Conservation (phyloP, 2,888 invertebrate genomes). For the Ypsolopha sequella region DNA sequence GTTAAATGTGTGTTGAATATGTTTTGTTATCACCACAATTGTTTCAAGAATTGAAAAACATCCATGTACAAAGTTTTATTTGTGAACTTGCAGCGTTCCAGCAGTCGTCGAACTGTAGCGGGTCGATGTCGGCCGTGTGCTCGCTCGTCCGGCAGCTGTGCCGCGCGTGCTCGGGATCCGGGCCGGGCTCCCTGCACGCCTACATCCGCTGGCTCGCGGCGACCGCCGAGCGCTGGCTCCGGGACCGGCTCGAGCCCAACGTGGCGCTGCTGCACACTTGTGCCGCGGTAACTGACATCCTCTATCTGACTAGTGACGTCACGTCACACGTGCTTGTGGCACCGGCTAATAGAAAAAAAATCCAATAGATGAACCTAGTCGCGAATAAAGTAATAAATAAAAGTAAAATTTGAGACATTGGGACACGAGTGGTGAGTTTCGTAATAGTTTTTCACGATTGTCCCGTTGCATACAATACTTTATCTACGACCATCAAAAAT, state of each 20-base stretch:
- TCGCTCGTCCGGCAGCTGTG: conserved; percentile 86
- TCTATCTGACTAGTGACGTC: too few relatives aligned
- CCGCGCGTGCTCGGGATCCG: conserved; percentile 52
- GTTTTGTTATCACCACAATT: too few relatives aligned
- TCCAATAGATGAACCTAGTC: too few relatives aligned
- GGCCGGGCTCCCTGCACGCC: conserved; percentile 71
- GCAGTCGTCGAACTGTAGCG: conserved; percentile 10
- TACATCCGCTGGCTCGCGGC: conserved; percentile 80
- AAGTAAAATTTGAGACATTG: too few relatives aligned
- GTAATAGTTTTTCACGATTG: too few relatives aligned
- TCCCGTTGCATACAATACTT: too few relatives aligned
- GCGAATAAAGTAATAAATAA: too few relatives aligned
- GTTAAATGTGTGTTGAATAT: too few relatives aligned
- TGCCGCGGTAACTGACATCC: conserved; percentile 74
- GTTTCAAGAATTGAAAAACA: background rate
- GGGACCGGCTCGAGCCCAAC: conserved; percentile 26
- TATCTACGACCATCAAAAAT: too few relatives aligned
- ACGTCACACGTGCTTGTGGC: too few relatives aligned
- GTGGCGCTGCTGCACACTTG: conserved; percentile 81
- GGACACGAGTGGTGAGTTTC: too few relatives aligned
- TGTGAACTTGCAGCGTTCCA: conserved; percentile 36
- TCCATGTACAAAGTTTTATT: background rate
- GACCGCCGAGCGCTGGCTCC: conserved; percentile 62
- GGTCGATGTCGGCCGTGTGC: conserved; percentile 67
- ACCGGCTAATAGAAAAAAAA: too few relatives aligned